phyloP scores from a whole-genome alignment of 2,797 vertebrate species.

The Nannoperca australis region DNA sequence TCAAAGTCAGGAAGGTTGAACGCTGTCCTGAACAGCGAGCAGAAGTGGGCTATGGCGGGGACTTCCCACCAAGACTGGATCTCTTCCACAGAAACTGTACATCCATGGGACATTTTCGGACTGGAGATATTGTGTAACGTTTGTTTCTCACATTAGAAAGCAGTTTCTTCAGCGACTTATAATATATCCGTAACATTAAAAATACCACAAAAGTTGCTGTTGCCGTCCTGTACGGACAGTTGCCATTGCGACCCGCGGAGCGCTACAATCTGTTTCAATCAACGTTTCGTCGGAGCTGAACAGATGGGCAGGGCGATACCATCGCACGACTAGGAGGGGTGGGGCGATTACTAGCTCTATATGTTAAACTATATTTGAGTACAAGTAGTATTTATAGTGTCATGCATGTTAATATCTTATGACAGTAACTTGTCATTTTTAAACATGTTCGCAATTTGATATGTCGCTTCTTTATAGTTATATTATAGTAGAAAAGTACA shows the following conservation, averaged over 20 bases:
- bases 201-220: conserved; percentile 74
- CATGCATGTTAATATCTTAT: fast-evolving
- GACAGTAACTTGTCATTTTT: fast-evolving
- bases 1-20: conserved; percentile 97
- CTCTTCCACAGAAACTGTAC: conserved; percentile 90
- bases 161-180: conserved; percentile 44
- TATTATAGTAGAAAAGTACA: neutral
- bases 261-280: conserved; percentile 84
- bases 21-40: conserved; percentile 96
- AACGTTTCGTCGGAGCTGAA: conserved; percentile 77
- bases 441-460: fast-evolving
- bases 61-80: conserved; percentile 98
- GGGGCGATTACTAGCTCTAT: neutral
- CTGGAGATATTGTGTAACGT: conserved; percentile 44
- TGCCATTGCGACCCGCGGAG: conserved; percentile 80
- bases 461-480: neutral
- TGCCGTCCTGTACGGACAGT: conserved; percentile 47
- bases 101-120: conserved; percentile 89
- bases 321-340: conserved; percentile 45
- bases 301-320: conserved; percentile 86
- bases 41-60: conserved; percentile 98
- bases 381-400: fast-evolving
- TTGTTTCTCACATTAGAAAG: conserved; percentile 83
- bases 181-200: conserved; percentile 61
- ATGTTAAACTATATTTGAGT: neutral